These are phyloP conservation scores for Dryobates pubescens DNA, from an alignment of 2,797 vertebrate species.

Conservation along the genomic window DNA sequence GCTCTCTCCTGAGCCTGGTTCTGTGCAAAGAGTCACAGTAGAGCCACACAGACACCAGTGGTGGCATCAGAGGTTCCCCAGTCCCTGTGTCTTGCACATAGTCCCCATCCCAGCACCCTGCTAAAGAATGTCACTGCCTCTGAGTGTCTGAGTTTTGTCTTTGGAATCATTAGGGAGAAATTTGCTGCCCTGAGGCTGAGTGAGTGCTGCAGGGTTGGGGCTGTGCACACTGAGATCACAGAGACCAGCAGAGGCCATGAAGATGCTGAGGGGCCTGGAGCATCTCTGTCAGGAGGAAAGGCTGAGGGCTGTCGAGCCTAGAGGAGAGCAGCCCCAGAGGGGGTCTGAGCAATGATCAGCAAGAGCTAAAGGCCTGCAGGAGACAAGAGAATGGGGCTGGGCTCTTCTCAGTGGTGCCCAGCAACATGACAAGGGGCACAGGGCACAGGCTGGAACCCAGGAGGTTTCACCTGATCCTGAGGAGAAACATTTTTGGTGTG, in stretches of 20 bases:
- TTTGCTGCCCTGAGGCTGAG: background rate
- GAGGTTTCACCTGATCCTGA: no score
- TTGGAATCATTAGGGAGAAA: background rate
- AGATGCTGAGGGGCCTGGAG: background rate
- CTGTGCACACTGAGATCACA: fast-evolving
- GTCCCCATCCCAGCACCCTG: background rate
- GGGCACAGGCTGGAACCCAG: no score
- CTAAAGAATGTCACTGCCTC: background rate
- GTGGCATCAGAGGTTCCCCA: fast-evolving
- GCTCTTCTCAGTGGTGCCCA: no score
- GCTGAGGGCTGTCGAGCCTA: no score
- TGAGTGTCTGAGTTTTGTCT: background rate
- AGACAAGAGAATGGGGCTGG: no score
- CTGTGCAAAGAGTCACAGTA: background rate
- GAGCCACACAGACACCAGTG: fast-evolving
- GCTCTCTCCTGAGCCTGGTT: background rate
- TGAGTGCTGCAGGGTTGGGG: background rate
- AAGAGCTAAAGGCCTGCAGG: no score
- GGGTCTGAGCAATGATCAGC: no score
- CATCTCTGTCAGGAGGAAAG: no score
- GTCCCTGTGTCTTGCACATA: fast-evolving
- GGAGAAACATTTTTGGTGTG: no score
- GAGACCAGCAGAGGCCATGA: background rate
- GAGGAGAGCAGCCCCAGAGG: no score
- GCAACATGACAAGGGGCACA: no score